Evolutionary conservation across 2,888 invertebrate genomes (phyloP).

Genomic region (Lutraria lutraria): DNA sequence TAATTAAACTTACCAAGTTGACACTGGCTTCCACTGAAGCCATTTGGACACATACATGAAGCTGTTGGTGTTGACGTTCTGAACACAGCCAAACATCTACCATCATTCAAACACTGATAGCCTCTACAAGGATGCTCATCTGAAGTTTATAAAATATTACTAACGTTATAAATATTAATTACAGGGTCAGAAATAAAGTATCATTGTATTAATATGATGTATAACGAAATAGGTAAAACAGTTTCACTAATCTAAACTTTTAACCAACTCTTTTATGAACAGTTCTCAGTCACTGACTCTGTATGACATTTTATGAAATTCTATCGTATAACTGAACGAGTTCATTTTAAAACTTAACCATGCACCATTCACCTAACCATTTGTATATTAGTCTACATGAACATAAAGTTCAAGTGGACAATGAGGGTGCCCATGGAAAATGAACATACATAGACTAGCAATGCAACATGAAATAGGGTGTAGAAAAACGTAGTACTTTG

Average conservation of each 20-base stretch:
- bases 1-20: slow-evolving; percentile 22
- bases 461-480: too few species aligned
- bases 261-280: too few species aligned
- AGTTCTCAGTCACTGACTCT: not conserved
- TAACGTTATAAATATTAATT: not conserved
- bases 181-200: not conserved
- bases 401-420: too few species aligned
- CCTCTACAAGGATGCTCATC: slow-evolving; percentile 34
- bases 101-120: slow-evolving; percentile 31
- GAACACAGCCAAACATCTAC: slow-evolving; percentile 44
- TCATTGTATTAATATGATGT: not conserved
- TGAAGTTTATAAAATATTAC: not conserved
- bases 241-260: too few species aligned
- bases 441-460: too few species aligned
- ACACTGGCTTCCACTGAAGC: slow-evolving; percentile 33
- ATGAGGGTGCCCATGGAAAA: too few species aligned
- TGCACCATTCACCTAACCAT: not conserved
- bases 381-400: not conserved
- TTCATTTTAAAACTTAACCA: not conserved
- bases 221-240: too few species aligned
- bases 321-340: not conserved
- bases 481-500: too few species aligned
- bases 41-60: slow-evolving; percentile 38
- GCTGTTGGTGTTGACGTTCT: not conserved
- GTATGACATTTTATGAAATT: too few species aligned